These are phyloP conservation scores for Synergus japonicus DNA, from an alignment of 2,888 invertebrate genomes.

Conservation along the genomic window DNA sequence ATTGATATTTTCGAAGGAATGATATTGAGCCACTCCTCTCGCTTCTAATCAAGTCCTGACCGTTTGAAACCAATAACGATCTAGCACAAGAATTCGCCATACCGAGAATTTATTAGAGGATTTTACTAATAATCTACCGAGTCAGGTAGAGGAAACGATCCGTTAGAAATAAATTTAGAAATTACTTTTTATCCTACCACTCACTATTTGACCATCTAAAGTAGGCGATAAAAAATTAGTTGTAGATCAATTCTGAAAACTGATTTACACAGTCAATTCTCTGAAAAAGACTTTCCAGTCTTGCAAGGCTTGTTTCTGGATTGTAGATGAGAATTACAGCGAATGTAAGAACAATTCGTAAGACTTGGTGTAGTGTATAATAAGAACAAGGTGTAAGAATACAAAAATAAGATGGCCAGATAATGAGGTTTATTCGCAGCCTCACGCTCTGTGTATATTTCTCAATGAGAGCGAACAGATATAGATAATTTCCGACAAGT, in stretches of 20 bases:
- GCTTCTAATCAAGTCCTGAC: slow-evolving; percentile 12
- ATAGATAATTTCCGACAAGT: slow-evolving; percentile 24
- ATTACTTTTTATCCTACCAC: neutral
- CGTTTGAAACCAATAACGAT: slow-evolving; percentile 8
- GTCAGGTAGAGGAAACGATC: slow-evolving; percentile 20
- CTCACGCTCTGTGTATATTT: neutral
- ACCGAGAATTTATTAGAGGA: slow-evolving; percentile 13
- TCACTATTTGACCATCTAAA: slow-evolving; percentile 10
- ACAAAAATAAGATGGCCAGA: neutral
- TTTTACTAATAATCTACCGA: slow-evolving; percentile 24
- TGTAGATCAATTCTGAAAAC: neutral
- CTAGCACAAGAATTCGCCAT: slow-evolving; percentile 4
- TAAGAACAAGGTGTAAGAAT: neutral
- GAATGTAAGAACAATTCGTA: slow-evolving; percentile 5
- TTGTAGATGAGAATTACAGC: neutral
- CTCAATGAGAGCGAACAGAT: neutral
- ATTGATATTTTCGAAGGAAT: slow-evolving; percentile 30
- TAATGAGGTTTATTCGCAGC: slow-evolving; percentile 10
- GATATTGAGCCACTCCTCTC: slow-evolving; percentile 25
- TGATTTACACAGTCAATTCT: slow-evolving; percentile 12
- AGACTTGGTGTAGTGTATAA: neutral
- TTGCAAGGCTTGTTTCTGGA: neutral
- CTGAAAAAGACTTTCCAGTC: neutral
- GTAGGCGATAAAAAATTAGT: neutral
- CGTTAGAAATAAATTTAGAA: slow-evolving; percentile 15